Evolutionary conservation across 2,888 invertebrate species (phyloP).

Genomic region (Dichetophora obliterata): DNA sequence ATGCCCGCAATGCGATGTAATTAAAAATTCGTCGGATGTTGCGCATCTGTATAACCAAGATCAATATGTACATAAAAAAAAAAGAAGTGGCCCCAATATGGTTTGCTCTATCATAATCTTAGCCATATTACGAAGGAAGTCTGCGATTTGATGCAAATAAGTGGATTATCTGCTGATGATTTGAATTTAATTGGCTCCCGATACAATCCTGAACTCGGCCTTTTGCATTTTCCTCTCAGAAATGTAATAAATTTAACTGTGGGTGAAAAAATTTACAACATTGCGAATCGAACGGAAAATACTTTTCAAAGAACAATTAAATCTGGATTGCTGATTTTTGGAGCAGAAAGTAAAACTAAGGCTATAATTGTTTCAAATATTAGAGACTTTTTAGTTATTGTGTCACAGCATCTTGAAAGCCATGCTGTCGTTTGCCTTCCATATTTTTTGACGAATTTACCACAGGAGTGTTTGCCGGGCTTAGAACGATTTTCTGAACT

Average conservation of each 20-base stretch:
- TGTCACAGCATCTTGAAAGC: constrained; percentile 62
- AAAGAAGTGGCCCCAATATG: background rate
- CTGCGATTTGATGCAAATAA: constrained; percentile 55
- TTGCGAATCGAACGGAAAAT: constrained; percentile 67
- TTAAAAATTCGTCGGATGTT: constrained; percentile 73
- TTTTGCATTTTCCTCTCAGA: constrained; percentile 78
- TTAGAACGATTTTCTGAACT: constrained; percentile 82
- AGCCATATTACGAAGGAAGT: constrained; percentile 45
- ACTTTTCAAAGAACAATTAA: constrained; percentile 68
- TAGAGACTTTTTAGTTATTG: constrained; percentile 73
- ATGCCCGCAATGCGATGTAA: constrained; percentile 78
- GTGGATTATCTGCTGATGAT: constrained; percentile 53
- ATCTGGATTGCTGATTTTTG: constrained; percentile 58
- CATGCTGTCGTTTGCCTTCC: constrained; percentile 79
- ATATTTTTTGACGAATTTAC: constrained; percentile 77
- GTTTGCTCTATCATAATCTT: constrained; percentile 41
- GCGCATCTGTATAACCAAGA: constrained; percentile 68
- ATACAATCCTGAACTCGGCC: constrained; percentile 61
- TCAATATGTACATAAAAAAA: constrained; percentile 21
- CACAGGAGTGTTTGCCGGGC: constrained; percentile 83
- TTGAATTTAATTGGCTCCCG: constrained; percentile 54
- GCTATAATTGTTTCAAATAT: constrained; percentile 74
- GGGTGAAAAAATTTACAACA: constrained; percentile 74
- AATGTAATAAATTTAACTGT: constrained; percentile 75
- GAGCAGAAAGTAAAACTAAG: constrained; percentile 59